Conservation (phyloP, 2,888 invertebrate species). For the Dolomedes plantarius region DNA sequence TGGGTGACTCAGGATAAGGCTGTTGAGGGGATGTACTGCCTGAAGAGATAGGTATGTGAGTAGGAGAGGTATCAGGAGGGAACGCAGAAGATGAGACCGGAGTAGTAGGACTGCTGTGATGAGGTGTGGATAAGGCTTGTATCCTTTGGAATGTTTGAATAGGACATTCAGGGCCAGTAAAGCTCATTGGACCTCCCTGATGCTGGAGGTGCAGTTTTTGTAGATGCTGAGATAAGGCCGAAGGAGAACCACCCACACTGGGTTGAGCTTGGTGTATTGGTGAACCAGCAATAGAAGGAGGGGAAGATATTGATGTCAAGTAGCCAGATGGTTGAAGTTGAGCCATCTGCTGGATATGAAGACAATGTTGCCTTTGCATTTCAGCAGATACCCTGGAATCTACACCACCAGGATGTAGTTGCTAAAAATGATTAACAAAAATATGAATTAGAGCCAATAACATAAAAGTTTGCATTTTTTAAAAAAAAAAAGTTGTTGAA, state of each 20-base stretch:
- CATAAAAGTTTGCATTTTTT: too few species aligned
- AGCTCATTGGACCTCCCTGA: constrained; percentile 72
- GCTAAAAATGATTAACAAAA: constrained; percentile 48
- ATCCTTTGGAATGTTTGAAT: constrained; percentile 74
- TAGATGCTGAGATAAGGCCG: constrained; percentile 77
- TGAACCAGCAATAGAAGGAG: constrained; percentile 79
- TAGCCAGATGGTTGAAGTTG: constrained; percentile 73
- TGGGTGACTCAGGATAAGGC: constrained; percentile 72
- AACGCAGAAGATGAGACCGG: constrained; percentile 43
- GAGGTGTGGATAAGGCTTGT: constrained; percentile 69
- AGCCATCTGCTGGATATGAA: constrained; percentile 77
- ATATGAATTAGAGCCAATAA: too few species aligned
- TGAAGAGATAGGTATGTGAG: constrained; percentile 66
- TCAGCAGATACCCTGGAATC: constrained; percentile 65
- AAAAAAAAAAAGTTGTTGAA: too few species aligned
- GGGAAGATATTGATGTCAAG: constrained; percentile 73
- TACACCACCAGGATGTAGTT: constrained; percentile 54
- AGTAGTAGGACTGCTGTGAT: constrained; percentile 70
- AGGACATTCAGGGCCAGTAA: constrained; percentile 74
- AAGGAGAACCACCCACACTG: constrained; percentile 76
- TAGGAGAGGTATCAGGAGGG: constrained; percentile 64
- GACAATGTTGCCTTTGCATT: constrained; percentile 75
- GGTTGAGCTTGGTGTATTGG: constrained; percentile 81
- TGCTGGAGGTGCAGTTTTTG: constrained; percentile 78
- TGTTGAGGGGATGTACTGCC: constrained; percentile 70